A percentile compares a stretch with the other conserved stretches of the same genome.
phyloP scores from a whole-genome alignment of 2,797 vertebrate genomes.

The Phyllotis vaccarum region DNA sequence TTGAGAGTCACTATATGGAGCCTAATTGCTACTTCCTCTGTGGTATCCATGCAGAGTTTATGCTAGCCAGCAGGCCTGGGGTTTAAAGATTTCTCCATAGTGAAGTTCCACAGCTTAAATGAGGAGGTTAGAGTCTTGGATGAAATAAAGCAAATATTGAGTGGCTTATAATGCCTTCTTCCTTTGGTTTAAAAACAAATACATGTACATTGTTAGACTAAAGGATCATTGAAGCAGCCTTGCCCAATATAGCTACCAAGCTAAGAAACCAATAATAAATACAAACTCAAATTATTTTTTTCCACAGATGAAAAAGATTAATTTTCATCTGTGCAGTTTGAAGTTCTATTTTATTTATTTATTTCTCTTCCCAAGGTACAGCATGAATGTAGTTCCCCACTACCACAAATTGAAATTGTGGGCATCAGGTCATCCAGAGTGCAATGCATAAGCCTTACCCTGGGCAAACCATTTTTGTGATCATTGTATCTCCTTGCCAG shows the following conservation, averaged over 20 bases:
- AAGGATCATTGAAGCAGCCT: background rate
- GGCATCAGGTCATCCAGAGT: too few relatives aligned
- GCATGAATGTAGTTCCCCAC: background rate
- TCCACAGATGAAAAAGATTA: constrained; percentile 19
- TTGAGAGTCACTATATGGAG: constrained; percentile 39
- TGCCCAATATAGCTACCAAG: background rate
- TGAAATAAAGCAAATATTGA: constrained; percentile 65
- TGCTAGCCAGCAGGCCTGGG: constrained; percentile 55
- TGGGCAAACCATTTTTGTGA: background rate
- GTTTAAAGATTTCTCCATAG: constrained; percentile 74
- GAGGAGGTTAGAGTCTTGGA: constrained; percentile 64
- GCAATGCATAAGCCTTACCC: too few relatives aligned
- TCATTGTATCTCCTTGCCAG: background rate
- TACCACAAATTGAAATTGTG: background rate
- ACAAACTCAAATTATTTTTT: constrained; percentile 56
- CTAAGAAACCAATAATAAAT: constrained; percentile 10
- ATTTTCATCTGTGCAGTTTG: constrained; percentile 47
- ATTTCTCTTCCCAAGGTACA: background rate
- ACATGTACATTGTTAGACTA: constrained; percentile 7
- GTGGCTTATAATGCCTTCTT: constrained; percentile 55
- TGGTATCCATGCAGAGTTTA: background rate
- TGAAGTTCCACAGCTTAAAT: constrained; percentile 54
- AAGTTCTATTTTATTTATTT: background rate
- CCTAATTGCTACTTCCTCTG: constrained; percentile 45
- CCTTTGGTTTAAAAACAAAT: constrained; percentile 67